Evolutionary conservation across 2,888 invertebrate species (phyloP).

Genomic region (Subacronicta megacephala): DNA sequence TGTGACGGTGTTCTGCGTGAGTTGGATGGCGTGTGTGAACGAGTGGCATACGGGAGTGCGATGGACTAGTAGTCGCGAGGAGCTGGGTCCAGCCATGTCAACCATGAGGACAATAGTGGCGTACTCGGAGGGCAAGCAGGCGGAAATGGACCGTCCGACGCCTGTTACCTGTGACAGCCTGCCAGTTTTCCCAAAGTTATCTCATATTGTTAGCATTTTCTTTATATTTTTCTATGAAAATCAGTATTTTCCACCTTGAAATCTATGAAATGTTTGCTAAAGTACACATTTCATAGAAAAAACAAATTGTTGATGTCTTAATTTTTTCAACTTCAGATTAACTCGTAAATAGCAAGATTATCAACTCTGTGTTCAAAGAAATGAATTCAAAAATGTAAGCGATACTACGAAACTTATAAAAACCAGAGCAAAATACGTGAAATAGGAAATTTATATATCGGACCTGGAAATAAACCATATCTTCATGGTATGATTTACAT

Average conservation of each 20-base stretch:
- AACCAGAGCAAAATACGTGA: slow-evolving; percentile 2
- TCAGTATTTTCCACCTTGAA: background rate
- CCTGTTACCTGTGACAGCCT: slow-evolving; percentile 81
- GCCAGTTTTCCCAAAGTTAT: slow-evolving; percentile 75
- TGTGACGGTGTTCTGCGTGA: slow-evolving; percentile 81
- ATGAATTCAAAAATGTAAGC: background rate
- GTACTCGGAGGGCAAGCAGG: slow-evolving; percentile 89
- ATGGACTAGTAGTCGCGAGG: slow-evolving; percentile 66
- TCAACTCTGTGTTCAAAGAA: background rate
- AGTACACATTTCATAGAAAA: too few relatives aligned
- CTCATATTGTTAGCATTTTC: slow-evolving; percentile 73
- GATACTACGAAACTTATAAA: background rate
- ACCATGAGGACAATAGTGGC: slow-evolving; percentile 90
- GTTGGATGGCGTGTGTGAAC: slow-evolving; percentile 83
- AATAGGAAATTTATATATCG: slow-evolving; percentile 13
- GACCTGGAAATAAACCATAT: slow-evolving; percentile 8
- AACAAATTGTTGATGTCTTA: too few relatives aligned
- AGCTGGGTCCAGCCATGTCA: slow-evolving; percentile 57
- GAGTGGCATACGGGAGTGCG: slow-evolving; percentile 78
- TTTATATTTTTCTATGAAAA: background rate
- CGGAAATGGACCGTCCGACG: slow-evolving; percentile 84
- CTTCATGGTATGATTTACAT: slow-evolving; percentile 12
- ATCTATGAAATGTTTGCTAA: background rate
- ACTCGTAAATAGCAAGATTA: slow-evolving; percentile 21
- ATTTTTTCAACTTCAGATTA: background rate